Evolutionary conservation across 2,113 vertebrate genomes (phyloP).

Genomic region (Leptobrachium leishanense): DNA sequence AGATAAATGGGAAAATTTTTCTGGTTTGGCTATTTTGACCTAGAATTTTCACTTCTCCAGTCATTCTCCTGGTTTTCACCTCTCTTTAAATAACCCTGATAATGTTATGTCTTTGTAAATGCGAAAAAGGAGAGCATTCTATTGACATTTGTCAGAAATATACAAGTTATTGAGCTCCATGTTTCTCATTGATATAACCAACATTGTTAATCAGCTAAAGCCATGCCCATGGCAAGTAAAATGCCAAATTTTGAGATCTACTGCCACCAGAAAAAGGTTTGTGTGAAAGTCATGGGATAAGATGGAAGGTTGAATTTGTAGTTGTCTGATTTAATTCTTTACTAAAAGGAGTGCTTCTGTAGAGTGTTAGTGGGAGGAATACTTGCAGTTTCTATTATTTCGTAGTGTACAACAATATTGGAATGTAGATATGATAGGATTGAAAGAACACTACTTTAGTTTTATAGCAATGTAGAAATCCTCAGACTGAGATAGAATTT

Average conservation of each 20-base stretch:
- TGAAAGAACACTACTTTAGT: no score
- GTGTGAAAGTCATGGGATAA: slow-evolving; percentile 53
- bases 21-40: no score
- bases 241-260: neutral
- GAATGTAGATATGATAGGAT: neutral
- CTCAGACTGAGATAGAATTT: no score
- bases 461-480: no score
- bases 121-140: neutral
- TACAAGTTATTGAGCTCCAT: slow-evolving; percentile 17
- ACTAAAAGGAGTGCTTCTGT: slow-evolving; percentile 64
- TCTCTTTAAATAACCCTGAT: no score
- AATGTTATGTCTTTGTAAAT: neutral
- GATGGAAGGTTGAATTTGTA: slow-evolving; percentile 58
- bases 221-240: slow-evolving; percentile 19
- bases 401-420: slow-evolving; percentile 6
- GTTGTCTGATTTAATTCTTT: slow-evolving; percentile 63
- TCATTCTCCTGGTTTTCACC: no score
- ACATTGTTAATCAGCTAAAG: slow-evolving; percentile 12
- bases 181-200: neutral
- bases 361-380: slow-evolving; percentile 55
- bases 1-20: no score
- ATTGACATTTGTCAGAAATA: slow-evolving; percentile 20
- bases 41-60: no score
- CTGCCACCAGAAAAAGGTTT: slow-evolving; percentile 10
- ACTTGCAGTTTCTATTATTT: slow-evolving; percentile 47